These are phyloP conservation scores for Helicoverpa zea DNA, from an alignment of 1,140 invertebrate species.

Conservation along the genomic window DNA sequence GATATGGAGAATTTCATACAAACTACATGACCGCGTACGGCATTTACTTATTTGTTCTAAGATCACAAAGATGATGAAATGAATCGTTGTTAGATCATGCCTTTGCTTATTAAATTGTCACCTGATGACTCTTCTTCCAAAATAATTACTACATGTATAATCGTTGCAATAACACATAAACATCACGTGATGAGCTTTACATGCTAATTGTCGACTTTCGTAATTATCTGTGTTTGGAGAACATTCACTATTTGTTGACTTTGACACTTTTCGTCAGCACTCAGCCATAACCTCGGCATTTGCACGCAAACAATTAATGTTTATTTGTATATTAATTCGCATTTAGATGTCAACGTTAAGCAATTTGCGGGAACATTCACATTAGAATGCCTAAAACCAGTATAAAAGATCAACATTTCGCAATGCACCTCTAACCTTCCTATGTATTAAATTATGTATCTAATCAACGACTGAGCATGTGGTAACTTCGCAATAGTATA, in stretches of 20 bases:
- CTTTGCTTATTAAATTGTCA: background rate
- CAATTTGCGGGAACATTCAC: background rate
- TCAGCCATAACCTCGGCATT: slow-evolving; percentile 16
- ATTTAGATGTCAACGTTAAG: slow-evolving; percentile 4
- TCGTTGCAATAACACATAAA: background rate
- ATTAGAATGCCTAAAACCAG: background rate
- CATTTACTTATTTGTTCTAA: background rate
- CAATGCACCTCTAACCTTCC: slow-evolving; percentile 5
- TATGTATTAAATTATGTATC: slow-evolving; percentile 28
- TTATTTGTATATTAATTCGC: background rate
- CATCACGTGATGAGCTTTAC: background rate
- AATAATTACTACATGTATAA: slow-evolving; percentile 1
- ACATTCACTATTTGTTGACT: slow-evolving; percentile 25
- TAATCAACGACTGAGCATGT: slow-evolving; percentile 24
- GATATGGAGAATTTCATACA: no score
- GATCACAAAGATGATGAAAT: background rate
- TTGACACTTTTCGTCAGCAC: background rate
- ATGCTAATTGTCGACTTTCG: background rate
- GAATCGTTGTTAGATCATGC: background rate
- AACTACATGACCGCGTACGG: no score
- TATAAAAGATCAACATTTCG: slow-evolving; percentile 4
- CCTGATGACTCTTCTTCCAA: background rate
- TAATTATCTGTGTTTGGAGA: slow-evolving; percentile 10
- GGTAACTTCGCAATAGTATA: slow-evolving; percentile 28
- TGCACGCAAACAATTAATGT: background rate